Evolutionary conservation across 2,797 vertebrate genomes (phyloP).

Genomic region (Gallirallus australis): DNA sequence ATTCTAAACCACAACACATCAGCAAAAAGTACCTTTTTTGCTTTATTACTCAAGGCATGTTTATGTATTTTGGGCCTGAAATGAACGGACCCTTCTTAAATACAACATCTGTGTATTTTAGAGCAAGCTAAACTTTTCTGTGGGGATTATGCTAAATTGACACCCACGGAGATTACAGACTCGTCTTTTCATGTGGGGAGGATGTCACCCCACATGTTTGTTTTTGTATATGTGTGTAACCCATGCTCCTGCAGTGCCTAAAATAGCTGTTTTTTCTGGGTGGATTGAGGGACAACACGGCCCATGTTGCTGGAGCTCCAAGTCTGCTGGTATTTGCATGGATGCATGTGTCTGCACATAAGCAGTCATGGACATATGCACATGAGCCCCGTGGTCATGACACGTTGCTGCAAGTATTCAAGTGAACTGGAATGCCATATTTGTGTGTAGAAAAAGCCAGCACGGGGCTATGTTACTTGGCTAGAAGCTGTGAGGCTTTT

Average conservation of each 20-base stretch:
- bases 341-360: background rate
- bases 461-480: accelerated
- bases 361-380: background rate
- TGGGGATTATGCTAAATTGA: slow-evolving; percentile 52
- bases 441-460: background rate
- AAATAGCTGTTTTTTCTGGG: slow-evolving; percentile 18
- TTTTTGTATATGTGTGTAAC: slow-evolving; percentile 2
- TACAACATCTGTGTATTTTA: slow-evolving; percentile 8
- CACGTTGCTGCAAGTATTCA: background rate
- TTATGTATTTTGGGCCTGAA: slow-evolving; percentile 49
- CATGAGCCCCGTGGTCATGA: background rate
- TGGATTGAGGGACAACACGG: background rate
- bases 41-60: slow-evolving; percentile 51
- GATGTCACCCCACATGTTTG: slow-evolving; percentile 50
- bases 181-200: slow-evolving; percentile 57
- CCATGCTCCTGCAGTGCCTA: background rate
- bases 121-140: slow-evolving; percentile 19
- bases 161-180: slow-evolving; percentile 30
- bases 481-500: background rate
- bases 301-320: background rate
- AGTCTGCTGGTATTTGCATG: background rate
- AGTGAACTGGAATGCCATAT: background rate
- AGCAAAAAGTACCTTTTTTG: slow-evolving; percentile 62
- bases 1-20: slow-evolving; percentile 63
- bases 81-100: slow-evolving; percentile 55